These are phyloP conservation scores for Cheilosia vernalis DNA, from an alignment of 2,888 invertebrate species.

Conservation along the genomic window DNA sequence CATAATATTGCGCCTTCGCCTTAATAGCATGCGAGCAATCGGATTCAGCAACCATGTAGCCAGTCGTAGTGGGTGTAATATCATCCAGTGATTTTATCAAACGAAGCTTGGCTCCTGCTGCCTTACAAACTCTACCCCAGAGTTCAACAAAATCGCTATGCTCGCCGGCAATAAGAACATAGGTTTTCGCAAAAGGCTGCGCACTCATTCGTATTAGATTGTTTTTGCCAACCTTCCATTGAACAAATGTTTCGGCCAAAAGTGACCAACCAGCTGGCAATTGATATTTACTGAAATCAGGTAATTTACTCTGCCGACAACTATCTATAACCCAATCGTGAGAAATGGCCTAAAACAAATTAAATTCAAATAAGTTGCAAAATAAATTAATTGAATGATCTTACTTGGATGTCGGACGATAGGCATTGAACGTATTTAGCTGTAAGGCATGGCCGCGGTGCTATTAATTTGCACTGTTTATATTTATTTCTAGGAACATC, in stretches of 20 bases:
- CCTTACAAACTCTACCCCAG: constrained; percentile 86
- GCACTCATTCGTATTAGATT: constrained; percentile 81
- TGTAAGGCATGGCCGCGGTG: constrained; percentile 89
- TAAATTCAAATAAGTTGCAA: background rate
- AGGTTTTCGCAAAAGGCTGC: constrained; percentile 84
- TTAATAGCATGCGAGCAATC: constrained; percentile 86
- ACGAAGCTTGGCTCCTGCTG: constrained; percentile 85
- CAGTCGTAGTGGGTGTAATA: constrained; percentile 83
- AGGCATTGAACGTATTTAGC: constrained; percentile 90
- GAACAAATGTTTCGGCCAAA: constrained; percentile 83
- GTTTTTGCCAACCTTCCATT: constrained; percentile 80
- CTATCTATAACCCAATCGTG: constrained; percentile 89
- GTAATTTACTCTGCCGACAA: constrained; percentile 83
- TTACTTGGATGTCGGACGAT: constrained; percentile 86
- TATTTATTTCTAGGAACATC: constrained; percentile 85
- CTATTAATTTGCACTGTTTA: constrained; percentile 85
- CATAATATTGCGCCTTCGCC: constrained; percentile 85
- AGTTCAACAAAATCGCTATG: constrained; percentile 85
- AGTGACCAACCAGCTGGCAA: constrained; percentile 87
- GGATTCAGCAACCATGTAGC: constrained; percentile 86
- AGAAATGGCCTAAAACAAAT: constrained; percentile 84
- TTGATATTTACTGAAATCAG: constrained; percentile 84
- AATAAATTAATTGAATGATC: background rate
- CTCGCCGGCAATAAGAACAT: constrained; percentile 84
- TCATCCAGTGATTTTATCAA: constrained; percentile 84